Conservation (phyloP, 2,888 invertebrate genomes). For the Coremacera marginata region DNA sequence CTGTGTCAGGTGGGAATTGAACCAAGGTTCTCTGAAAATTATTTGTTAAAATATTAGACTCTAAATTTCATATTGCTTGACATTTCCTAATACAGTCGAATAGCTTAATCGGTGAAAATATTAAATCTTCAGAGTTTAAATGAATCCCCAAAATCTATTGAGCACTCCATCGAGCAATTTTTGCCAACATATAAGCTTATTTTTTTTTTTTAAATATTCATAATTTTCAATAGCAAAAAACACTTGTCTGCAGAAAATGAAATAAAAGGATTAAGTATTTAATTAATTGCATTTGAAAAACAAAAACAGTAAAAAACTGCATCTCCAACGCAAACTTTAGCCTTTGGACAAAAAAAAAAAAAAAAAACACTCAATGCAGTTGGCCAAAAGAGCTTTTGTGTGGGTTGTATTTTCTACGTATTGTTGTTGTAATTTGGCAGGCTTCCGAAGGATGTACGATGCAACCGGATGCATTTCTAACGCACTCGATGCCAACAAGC, state of each 20-base stretch:
- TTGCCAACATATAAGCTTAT: no score
- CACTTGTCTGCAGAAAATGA: neutral
- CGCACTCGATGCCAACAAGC: slow-evolving; percentile 29
- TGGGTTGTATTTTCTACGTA: neutral
- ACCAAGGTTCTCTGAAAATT: no score
- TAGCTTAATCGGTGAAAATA: no score
- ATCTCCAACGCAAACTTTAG: slow-evolving; percentile 1
- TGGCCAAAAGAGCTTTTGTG: slow-evolving; percentile 21
- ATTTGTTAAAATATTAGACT: no score
- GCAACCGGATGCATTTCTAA: slow-evolving; percentile 31
- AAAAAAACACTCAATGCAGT: slow-evolving; percentile 16
- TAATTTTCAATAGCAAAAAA: neutral
- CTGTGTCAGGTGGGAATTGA: no score
- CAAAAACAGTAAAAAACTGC: slow-evolving; percentile 3
- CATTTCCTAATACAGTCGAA: no score
- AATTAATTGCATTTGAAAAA: slow-evolving; percentile 12
- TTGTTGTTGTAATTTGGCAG: slow-evolving; percentile 24
- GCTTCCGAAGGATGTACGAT: slow-evolving; percentile 20
- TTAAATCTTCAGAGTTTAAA: no score
- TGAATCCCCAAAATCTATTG: no score
- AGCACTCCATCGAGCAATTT: no score
- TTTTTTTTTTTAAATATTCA: no score
- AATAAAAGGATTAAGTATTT: slow-evolving; percentile 17
- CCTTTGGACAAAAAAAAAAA: slow-evolving; percentile 15
- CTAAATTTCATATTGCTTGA: no score